Percentiles rank a stretch among this genome's conserved stretches.
These are phyloP conservation scores for Bradypodion ventrale DNA, from an alignment of 2,797 vertebrate species.

Conservation along the genomic window DNA sequence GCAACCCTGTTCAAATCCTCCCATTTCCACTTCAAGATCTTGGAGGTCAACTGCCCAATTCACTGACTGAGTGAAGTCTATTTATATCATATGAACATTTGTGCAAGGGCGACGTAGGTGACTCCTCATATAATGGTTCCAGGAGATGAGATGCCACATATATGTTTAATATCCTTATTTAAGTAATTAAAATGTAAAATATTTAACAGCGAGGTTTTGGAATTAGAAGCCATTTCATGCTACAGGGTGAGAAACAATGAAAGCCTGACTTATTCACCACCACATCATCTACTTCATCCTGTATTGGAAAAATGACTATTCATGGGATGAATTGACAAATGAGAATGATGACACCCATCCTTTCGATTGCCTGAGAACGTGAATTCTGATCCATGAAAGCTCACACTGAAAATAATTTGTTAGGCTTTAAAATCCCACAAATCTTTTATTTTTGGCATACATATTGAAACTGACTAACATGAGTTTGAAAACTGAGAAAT, in stretches of 20 bases:
- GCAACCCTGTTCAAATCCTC: neutral
- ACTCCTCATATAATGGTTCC: neutral
- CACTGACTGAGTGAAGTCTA: neutral
- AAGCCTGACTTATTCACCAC: neutral
- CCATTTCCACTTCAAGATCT: neutral
- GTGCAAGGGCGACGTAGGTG: neutral
- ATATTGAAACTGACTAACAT: too few relatives aligned
- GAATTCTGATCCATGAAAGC: too few relatives aligned
- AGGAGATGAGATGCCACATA: neutral
- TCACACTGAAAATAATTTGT: too few relatives aligned
- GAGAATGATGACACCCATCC: neutral
- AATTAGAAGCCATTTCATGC: neutral
- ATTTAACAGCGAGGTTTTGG: too few relatives aligned
- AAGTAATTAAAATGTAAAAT: neutral
- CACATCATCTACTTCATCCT: constrained; percentile 18
- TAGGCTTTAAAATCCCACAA: too few relatives aligned
- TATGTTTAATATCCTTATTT: neutral
- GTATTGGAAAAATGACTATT: constrained; percentile 23
- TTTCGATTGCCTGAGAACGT: too few relatives aligned
- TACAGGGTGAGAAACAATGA: constrained; percentile 10
- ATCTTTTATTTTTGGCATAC: too few relatives aligned
- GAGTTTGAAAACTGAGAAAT: too few relatives aligned
- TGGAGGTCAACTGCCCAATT: neutral
- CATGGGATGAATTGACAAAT: neutral
- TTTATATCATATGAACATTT: neutral